Evolutionary conservation across 1,140 invertebrate species (phyloP), one percentile per base, ranked within the genome.

Genomic region (Thalassaphorura encarpata): DNA sequence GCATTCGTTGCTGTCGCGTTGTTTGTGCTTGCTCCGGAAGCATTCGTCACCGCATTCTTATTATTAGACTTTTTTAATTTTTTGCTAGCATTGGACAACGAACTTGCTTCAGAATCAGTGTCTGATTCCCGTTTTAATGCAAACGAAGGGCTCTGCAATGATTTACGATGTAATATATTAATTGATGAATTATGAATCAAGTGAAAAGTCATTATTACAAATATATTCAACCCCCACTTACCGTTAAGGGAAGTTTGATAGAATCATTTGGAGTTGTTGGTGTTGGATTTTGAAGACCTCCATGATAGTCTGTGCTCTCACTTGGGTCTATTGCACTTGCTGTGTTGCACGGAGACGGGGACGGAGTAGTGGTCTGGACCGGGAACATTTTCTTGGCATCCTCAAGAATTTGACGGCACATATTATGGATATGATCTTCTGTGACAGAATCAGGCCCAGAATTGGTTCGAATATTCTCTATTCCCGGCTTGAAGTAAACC

Each of bases 401-500:
- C 70, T 89, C 86, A 49, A 88, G 71, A 70, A 88, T 85, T 49
- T 83, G 79, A 58, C 80, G 73, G 67, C 84, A 86, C 0, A 87
- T 80, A 56, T 80, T 78, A 59, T 78, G 74, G 56, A 87, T 75
- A 69, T 85, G 81, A 65, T 87, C 83, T 70, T 87, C 83, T 64
- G 76, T 80, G 0, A 87, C 80, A 63, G 82, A 79, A 61, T 82
- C 78, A 19, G 79, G 77, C 24, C 84, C 84, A 64, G 85, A 75
- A 72, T 88, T 88, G 54, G 76, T 72, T 63, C 77, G 76, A 49
- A 88, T 84, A 68, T 89, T 89, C 54, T 80, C 78, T n/a, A 87
- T 78, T 33, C 83, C 85, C 57, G 83, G 83, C 61, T 82, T 79
- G 71, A 89, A 86, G 70, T 82, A 83, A 73, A 79, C 80, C 81